Base-by-base conservation (phyloP, 2,113 vertebrate genomes). In the Oxyura jamaicensis region DNA sequence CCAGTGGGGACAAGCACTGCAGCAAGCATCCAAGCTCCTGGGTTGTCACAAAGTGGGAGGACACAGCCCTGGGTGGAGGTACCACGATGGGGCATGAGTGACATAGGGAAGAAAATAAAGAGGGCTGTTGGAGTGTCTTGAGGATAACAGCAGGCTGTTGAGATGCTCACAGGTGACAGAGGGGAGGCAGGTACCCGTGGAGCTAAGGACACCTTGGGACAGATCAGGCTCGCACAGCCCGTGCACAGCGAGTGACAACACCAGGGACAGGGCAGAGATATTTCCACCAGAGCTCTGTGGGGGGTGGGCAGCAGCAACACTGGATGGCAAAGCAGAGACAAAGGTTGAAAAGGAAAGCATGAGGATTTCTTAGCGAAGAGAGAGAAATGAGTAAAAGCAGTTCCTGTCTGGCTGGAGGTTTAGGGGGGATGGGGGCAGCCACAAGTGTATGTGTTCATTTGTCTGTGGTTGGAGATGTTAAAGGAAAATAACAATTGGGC, bases 401-500 rank as follows among this genome's bases (percentile, higher is more conserved):
- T 31, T 58, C 33, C 41, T 31, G 26, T 4, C 15, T 8, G 28
- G 26, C 13, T 56, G 46, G 4, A 35, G 13, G 29, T 56, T 42
- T 25, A 8, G 59, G 13, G 25, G 29, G 48, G 23, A 28, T 15
- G 23, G 59, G 77, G 48, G 9, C 42, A 26, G 18, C 29, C 29
- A 13, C 0, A 0, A 65, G 59, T 50, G 13, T 5, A 6, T 1
- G 0, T 25, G 44, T 19, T 52, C 25, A 0, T 3, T 59, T 33
- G 36, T 20, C 74, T 56, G 4, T 25, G 22, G 2, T 19, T 44
- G 72, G 26, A 71, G 68, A 12, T 35, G 17, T 11, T 42, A n/a
- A 42, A 83, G 22, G 62, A 23, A 56, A 74, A 52, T 26, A 22
- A 62, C 10, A n/a, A 20, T 3, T n/a, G 35, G 69, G 41, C 39